These are phyloP conservation scores for Ptyas mucosa DNA, from an alignment of 2,113 vertebrate species.

Conservation along the genomic window DNA sequence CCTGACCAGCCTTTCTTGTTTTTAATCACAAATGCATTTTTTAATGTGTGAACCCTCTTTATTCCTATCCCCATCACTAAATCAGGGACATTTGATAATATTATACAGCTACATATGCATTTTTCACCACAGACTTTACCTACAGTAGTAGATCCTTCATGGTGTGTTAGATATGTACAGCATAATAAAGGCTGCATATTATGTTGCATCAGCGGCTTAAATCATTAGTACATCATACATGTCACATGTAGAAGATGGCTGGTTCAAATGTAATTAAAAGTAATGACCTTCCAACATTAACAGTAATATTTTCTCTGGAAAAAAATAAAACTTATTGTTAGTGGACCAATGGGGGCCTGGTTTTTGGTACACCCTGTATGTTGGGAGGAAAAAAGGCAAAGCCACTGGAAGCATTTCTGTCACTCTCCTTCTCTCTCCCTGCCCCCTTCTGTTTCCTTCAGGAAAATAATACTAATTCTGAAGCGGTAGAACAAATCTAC, in stretches of 20 bases:
- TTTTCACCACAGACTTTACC: background rate
- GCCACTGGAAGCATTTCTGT: background rate
- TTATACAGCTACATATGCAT: background rate
- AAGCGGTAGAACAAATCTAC: constrained; percentile 88
- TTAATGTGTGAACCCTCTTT: background rate
- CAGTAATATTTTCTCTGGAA: background rate
- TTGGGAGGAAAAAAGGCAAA: background rate
- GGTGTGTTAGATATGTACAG: background rate
- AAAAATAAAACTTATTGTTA: background rate
- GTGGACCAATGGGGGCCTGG: background rate
- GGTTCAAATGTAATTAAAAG: background rate
- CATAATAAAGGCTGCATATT: background rate
- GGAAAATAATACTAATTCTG: constrained; percentile 86
- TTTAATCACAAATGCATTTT: background rate
- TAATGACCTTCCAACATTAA: background rate
- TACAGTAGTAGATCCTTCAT: background rate
- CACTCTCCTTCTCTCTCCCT: background rate
- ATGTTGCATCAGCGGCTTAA: background rate
- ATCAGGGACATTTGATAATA: background rate
- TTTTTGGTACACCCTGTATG: background rate
- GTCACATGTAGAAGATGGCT: background rate
- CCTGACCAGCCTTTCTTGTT: background rate
- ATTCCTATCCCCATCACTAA: background rate
- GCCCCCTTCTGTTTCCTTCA: constrained; percentile 39
- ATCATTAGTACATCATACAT: background rate